Evolutionary conservation across 2,797 vertebrate species (phyloP), one percentile per base, ranked within the genome.

Genomic region (Nannoperca obscura): DNA sequence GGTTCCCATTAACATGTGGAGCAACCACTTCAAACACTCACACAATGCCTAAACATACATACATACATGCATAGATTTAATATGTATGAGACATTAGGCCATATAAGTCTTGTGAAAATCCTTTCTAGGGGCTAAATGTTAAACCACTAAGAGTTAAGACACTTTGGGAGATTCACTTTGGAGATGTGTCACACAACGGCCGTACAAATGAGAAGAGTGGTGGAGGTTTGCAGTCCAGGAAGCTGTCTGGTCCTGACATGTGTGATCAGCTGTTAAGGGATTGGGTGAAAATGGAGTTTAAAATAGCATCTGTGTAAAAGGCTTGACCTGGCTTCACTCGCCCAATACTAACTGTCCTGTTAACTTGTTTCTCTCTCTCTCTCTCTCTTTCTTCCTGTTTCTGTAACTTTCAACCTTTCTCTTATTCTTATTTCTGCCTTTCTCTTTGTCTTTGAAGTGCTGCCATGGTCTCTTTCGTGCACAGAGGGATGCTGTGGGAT

Each of bases 251-350:
- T 67, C 40, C 66, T 86, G 81, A 82, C 65, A 47, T 68, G 86
- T 84, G 61, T 68, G 82, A 86, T 75, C 78, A 65, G 68, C 80
- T 83, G 78, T 81, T 79, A 82, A 77, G 68, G 34, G 40, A 75
- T 27, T 9, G 55, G 54, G 72, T 88, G 80, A 79, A 84, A 77
- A 84, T 89, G 67, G 77, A 83, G 74, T 74, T 84, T 69, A 78
- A 87, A 89, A 88, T 78, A 70, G 71, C 59, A 36, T 75, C 71
- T 27, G 42, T 69, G 66, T 57, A 74, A 89, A 76, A 78, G 34
- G 71, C 47, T 65, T 54, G 36, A 50, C 68, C 68, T 76, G 47
- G 34, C 57, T 69, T 78, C 70, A n/a, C 62, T 68, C 11, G 7
- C 46, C 17, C 11, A 5, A 0, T 2, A 24, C 70, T 77, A 8